phyloP scores from a whole-genome alignment of 2,888 invertebrate species.

The Troides helena region DNA sequence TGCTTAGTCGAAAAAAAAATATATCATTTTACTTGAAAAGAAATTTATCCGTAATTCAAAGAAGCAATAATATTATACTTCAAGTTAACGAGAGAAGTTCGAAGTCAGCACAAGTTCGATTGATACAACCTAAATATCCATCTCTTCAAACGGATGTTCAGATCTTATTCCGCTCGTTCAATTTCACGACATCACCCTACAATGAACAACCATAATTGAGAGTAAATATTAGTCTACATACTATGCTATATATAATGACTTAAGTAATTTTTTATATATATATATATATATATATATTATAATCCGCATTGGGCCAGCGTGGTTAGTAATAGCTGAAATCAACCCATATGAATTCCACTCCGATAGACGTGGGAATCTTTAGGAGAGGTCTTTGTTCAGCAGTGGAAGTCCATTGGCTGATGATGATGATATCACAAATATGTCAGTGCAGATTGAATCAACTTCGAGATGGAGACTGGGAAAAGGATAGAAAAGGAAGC shows the following conservation, averaged over 20 bases:
- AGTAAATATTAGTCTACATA: too few species aligned
- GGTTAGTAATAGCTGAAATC: background rate
- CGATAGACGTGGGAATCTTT: background rate
- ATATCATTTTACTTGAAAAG: too few species aligned
- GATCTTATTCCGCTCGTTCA: background rate
- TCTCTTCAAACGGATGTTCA: background rate
- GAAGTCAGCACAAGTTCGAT: conserved; percentile 1
- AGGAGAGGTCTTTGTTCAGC: background rate
- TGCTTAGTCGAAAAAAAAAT: too few species aligned
- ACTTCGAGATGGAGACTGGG: too few species aligned
- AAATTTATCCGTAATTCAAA: background rate
- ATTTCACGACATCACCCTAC: background rate
- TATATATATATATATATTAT: background rate
- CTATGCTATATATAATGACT: background rate
- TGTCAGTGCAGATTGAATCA: too few species aligned
- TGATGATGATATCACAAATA: too few species aligned
- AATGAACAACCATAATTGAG: background rate
- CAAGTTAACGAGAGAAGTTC: conserved; percentile 17
- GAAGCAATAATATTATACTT: conserved; percentile 6
- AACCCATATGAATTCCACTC: background rate
- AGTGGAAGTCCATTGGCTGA: background rate
- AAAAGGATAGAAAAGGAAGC: too few species aligned
- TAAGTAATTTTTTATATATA: background rate
- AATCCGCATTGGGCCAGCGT: background rate
- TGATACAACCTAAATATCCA: conserved; percentile 2